phyloP scores from a whole-genome alignment of 1,140 invertebrate species.

The Magallana gigas region DNA sequence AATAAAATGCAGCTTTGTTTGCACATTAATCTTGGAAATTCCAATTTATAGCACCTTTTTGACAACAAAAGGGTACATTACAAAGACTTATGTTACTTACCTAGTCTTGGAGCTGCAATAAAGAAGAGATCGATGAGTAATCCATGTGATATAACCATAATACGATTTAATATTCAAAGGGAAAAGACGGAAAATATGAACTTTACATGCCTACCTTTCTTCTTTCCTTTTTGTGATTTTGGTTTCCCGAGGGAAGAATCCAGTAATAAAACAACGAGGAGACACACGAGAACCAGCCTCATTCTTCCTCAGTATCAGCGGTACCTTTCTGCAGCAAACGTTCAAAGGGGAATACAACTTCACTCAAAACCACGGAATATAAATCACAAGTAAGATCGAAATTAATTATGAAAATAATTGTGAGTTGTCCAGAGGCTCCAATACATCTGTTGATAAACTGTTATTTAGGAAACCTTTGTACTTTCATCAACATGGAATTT shows the following conservation, averaged over 20 bases:
- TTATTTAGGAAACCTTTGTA: background rate
- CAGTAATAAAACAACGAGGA: background rate
- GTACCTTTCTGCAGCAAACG: background rate
- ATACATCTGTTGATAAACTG: conserved; percentile 22
- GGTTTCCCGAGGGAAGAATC: background rate
- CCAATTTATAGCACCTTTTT: too few species aligned
- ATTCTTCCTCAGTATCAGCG: background rate
- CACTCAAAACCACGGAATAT: background rate
- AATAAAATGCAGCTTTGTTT: too few species aligned
- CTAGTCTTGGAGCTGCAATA: background rate
- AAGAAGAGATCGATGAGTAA: background rate
- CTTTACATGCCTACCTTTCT: background rate
- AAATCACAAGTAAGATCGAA: conserved; percentile 10
- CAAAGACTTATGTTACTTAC: background rate
- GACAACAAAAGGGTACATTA: too few species aligned
- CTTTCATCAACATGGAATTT: background rate
- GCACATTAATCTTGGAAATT: too few species aligned
- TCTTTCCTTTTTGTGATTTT: background rate
- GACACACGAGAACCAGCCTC: background rate
- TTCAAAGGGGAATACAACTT: background rate
- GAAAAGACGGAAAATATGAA: too few species aligned
- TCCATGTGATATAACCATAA: too few species aligned
- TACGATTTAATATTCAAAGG: too few species aligned
- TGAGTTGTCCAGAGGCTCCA: background rate
- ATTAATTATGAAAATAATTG: conserved; percentile 23